A percentile compares a stretch with the other conserved stretches of the same genome.
Conservation (phyloP, 1,140 invertebrate genomes). For the Diploscapter pachys region DNA sequence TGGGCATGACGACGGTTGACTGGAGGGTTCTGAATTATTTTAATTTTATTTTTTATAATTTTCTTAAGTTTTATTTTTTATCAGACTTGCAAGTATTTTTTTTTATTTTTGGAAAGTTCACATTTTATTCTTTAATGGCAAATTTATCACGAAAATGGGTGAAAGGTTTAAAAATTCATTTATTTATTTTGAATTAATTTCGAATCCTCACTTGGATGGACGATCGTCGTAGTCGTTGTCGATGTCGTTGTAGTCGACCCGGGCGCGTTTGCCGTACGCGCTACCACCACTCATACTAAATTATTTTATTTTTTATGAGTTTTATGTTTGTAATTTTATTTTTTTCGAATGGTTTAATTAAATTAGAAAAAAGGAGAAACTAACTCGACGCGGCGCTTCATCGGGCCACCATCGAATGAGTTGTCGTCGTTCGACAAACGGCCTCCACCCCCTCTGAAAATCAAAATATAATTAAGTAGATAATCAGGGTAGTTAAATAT, state of each 20-base stretch:
- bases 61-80: neutral
- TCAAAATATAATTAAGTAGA: neutral
- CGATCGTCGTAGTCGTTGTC: neutral
- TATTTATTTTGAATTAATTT: too few species aligned
- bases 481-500: neutral
- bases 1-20: slow-evolving; percentile 21
- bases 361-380: too few species aligned
- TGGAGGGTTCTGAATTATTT: neutral
- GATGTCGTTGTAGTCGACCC: neutral
- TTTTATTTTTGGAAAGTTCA: neutral
- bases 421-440: neutral
- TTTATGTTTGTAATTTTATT: too few species aligned
- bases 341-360: too few species aligned
- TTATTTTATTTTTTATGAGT: too few species aligned
- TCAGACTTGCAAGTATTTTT: neutral
- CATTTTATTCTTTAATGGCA: slow-evolving; percentile 2
- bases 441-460: neutral
- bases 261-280: neutral
- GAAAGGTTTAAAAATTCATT: too few species aligned
- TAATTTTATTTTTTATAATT: neutral
- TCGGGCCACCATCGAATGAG: too few species aligned
- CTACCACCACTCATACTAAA: too few species aligned
- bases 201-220: neutral
- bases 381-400: too few species aligned
- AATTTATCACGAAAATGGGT: too few species aligned